phyloP scores from a whole-genome alignment of 2,113 vertebrate genomes.

The Syngnathus scovelli region DNA sequence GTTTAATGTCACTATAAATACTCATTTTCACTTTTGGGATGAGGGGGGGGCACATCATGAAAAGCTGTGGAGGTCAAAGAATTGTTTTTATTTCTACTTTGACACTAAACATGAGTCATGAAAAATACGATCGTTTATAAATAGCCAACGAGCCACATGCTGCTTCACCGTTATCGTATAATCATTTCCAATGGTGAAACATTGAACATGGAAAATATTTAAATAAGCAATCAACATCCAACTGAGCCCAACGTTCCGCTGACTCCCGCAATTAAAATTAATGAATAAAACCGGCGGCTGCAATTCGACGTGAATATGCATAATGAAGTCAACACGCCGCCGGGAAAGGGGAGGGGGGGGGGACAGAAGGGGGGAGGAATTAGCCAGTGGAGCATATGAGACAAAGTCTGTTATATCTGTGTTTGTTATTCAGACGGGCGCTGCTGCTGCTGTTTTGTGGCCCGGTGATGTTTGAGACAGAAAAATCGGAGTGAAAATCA shows the following conservation, averaged over 20 bases:
- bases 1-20: neutral
- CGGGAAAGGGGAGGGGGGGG: conserved; percentile 9
- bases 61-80: neutral
- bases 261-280: conserved; percentile 20
- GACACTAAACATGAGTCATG: neutral
- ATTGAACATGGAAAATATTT: neutral
- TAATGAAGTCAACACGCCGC: conserved; percentile 36
- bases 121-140: neutral
- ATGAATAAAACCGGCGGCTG: conserved; percentile 16
- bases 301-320: conserved; percentile 23
- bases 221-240: conserved; percentile 2
- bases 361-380: conserved; percentile 29
- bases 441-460: conserved; percentile 25
- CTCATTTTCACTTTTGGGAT: neutral
- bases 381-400: conserved; percentile 44
- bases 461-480: conserved; percentile 31
- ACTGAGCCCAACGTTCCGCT: neutral
- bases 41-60: neutral
- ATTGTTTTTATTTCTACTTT: neutral
- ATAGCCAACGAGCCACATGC: neutral
- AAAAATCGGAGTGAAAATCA: neutral
- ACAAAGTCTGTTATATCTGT: conserved; percentile 42
- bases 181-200: too few relatives aligned
- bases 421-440: neutral
- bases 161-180: neutral